Evolutionary conservation across 2,888 invertebrate genomes (phyloP).

Genomic region (Mellilla xanthometata): DNA sequence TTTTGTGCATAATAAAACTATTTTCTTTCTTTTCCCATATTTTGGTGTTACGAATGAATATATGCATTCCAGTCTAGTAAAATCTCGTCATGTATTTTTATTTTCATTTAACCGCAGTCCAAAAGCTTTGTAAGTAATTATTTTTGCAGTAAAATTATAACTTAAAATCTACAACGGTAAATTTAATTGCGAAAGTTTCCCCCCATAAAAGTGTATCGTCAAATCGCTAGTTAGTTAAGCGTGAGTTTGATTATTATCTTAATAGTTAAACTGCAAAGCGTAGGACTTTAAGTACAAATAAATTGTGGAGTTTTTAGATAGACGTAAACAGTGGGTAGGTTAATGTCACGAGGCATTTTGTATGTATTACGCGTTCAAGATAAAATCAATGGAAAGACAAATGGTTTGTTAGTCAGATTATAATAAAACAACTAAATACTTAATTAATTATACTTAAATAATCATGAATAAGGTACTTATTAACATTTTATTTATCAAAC

Average conservation of each 20-base stretch:
- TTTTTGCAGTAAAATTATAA: not conserved
- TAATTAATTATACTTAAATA: conserved; percentile 12
- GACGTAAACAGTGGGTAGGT: conserved; percentile 26
- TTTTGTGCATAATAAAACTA: no score
- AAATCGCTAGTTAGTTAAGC: conserved; percentile 50
- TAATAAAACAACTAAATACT: conserved; percentile 12
- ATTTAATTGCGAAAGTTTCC: conserved; percentile 18
- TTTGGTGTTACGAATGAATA: no score
- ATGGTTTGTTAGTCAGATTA: conserved; percentile 22
- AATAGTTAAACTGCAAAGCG: conserved; percentile 51
- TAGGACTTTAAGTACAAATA: conserved; percentile 31
- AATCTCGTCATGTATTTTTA: no score
- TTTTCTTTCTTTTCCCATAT: no score
- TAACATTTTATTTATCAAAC: no score
- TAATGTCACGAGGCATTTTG: conserved; percentile 36
- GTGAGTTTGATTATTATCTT: conserved; percentile 71
- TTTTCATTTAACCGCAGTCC: no score
- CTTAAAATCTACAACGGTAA: not conserved
- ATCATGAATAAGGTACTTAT: no score
- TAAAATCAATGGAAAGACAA: conserved; percentile 29
- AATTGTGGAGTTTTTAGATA: conserved; percentile 16
- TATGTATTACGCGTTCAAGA: conserved; percentile 31
- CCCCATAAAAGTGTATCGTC: conserved; percentile 36
- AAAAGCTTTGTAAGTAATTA: not conserved
- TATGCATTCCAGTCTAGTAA: no score